Percentiles rank a stretch among this genome's conserved stretches.
Evolutionary conservation across 2,113 vertebrate genomes (phyloP).

Genomic region (Xenus cinereus): DNA sequence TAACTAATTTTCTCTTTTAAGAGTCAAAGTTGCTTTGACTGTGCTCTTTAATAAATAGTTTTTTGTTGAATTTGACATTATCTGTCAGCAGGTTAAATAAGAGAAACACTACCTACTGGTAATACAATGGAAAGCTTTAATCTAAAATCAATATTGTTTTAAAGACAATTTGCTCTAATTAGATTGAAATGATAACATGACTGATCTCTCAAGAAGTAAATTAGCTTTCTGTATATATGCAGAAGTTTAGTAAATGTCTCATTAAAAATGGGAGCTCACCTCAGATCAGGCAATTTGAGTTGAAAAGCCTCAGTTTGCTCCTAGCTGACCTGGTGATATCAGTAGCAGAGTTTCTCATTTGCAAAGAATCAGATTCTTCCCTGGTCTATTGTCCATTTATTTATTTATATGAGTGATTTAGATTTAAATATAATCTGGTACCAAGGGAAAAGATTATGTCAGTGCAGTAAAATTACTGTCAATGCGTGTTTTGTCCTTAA

Average conservation of each 20-base stretch:
- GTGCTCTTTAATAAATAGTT: neutral
- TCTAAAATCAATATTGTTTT: conserved; percentile 76
- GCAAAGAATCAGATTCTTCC: neutral
- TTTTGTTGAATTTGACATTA: conserved; percentile 17
- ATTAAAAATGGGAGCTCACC: neutral
- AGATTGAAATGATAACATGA: conserved; percentile 55
- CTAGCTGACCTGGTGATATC: neutral
- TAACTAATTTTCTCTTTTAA: conserved; percentile 14
- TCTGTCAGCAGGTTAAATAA: conserved; percentile 54
- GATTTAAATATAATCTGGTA: neutral
- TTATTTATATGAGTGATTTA: neutral
- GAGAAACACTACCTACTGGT: conserved; percentile 19
- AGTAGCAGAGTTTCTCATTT: neutral
- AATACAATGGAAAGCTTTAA: conserved; percentile 63
- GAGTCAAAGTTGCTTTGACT: neutral
- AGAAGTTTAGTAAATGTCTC: conserved; percentile 31
- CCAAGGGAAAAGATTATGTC: neutral
- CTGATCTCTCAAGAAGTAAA: conserved; percentile 29
- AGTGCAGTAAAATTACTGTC: neutral
- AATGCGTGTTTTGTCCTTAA: neutral
- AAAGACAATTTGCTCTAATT: conserved; percentile 74
- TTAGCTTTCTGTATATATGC: conserved; percentile 24
- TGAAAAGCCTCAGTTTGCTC: neutral
- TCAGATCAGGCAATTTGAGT: neutral
- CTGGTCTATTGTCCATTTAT: neutral